Base-by-base conservation (phyloP, 2,113 vertebrate species). In the Hemiprocne comata region DNA sequence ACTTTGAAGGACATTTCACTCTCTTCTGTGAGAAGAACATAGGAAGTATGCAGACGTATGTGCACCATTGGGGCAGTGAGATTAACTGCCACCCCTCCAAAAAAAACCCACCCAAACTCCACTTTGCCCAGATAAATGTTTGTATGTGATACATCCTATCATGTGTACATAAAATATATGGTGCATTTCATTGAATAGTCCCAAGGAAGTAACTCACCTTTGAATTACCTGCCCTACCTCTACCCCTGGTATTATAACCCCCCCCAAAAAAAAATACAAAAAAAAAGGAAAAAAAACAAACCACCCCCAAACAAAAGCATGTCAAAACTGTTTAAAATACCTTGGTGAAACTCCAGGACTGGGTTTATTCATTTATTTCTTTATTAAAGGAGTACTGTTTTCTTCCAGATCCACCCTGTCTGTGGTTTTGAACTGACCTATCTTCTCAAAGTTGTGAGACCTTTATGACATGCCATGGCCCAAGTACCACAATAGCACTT, bases 61-160 rank as follows among this genome's bases (percentile, higher is more conserved):
- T 50, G 10, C 24, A 46, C 8, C 16, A 19, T 31, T 9, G 13
- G 67, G 34, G 9, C 17, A 91, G 24, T 2, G 28, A 58, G 21
- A 71, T 48, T 24, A 78, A 6, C 18, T 77, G 12, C 31, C 23
- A 66, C 1, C 10, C 13, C n/a, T 91, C 3, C 4, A 23, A 72
- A 73, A 72, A 77, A 36, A 34, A 0, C 1, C 6, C 10, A 50
- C 1, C 4, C 6, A 62, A 42, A 28, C 0, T 1, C 23, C 29
- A 34, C n/a, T 58, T 87, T 81, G 14, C 42, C 20, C 36, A 23
- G 2, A 6, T n/a, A 3, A 42, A 40, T 8, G 2, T 67, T 74
- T 66, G 7, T 15, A 18, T 40, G n/a, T 1, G 5, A 38, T 33
- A 46, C 23, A 29, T 1, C 1, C 21, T 31, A 3, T 13, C 21